These are phyloP conservation scores for Gymnoscopelus microlampas DNA, from an alignment of 2,797 vertebrate genomes.

Conservation along the genomic window DNA sequence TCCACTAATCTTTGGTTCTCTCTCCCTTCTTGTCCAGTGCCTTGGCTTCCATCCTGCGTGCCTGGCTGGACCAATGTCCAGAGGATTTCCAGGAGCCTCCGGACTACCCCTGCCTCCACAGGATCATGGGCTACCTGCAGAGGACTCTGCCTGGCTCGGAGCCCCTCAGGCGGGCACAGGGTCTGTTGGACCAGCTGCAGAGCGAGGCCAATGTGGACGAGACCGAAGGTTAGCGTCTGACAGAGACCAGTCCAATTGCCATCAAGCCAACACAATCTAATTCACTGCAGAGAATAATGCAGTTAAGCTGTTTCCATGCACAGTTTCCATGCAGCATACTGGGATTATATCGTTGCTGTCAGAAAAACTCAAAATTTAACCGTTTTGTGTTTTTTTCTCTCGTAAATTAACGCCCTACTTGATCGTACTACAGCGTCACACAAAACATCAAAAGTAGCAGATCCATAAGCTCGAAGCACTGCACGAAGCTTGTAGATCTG, in stretches of 20 bases:
- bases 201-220: slow-evolving; percentile 82
- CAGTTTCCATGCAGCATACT: not conserved
- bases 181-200: slow-evolving; percentile 90
- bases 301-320: too few species aligned
- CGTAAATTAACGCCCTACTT: too few species aligned
- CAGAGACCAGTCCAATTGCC: not conserved
- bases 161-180: slow-evolving; percentile 84
- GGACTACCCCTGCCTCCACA: slow-evolving; percentile 84
- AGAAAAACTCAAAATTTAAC: too few species aligned
- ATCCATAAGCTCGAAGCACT: too few species aligned
- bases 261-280: too few species aligned
- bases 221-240: slow-evolving; percentile 73
- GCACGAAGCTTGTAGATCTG: too few species aligned
- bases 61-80: slow-evolving; percentile 94
- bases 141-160: slow-evolving; percentile 87
- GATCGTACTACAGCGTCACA: too few species aligned
- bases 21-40: slow-evolving; percentile 73
- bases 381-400: too few species aligned
- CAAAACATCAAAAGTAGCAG: too few species aligned
- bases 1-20: slow-evolving; percentile 1
- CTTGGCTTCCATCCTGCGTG: slow-evolving; percentile 88
- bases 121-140: slow-evolving; percentile 87
- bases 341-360: too few species aligned
- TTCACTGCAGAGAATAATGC: too few species aligned
- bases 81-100: slow-evolving; percentile 94